phyloP scores from a whole-genome alignment of 2,797 vertebrate genomes.

The Spondyliosoma cantharus region DNA sequence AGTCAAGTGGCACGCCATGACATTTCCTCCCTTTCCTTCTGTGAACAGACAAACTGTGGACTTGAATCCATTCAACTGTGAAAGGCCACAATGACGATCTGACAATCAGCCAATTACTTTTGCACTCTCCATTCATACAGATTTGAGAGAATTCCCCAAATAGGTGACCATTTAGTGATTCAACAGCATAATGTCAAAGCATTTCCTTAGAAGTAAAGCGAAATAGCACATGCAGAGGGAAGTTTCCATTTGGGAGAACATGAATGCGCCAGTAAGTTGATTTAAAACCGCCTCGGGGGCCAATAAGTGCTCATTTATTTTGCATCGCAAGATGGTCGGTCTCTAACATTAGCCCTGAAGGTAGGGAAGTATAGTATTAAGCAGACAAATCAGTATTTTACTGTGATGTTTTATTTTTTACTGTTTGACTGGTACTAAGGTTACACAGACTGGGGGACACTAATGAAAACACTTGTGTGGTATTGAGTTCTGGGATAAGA shows the following conservation, averaged over 20 bases:
- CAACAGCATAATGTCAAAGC: constrained; percentile 25
- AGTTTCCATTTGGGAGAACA: constrained; percentile 9
- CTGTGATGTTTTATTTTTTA: constrained; percentile 14
- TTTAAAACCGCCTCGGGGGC: constrained; percentile 27
- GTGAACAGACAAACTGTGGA: constrained; percentile 29
- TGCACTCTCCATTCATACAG: neutral
- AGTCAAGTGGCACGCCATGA: constrained; percentile 17
- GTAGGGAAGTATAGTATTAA: neutral
- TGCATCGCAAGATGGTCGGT: constrained; percentile 14
- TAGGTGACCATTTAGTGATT: constrained; percentile 2
- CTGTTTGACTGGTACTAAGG: neutral
- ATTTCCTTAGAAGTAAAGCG: constrained; percentile 6
- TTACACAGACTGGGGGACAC: constrained; percentile 1
- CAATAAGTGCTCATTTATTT: constrained; percentile 37
- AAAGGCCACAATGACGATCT: constrained; percentile 24
- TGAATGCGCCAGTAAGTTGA: constrained; percentile 30
- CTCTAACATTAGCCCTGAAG: neutral
- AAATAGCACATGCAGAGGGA: neutral
- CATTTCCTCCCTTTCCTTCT: constrained; percentile 27
- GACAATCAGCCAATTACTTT: constrained; percentile 30
- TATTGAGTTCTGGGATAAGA: too few relatives aligned
- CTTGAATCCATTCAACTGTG: constrained; percentile 38
- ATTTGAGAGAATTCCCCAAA: constrained; percentile 9
- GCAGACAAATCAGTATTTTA: constrained; percentile 19
- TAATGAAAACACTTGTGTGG: constrained; percentile 16